Base-by-base conservation (phyloP, 1,140 invertebrate species). In the Probaryconus sp. region DNA sequence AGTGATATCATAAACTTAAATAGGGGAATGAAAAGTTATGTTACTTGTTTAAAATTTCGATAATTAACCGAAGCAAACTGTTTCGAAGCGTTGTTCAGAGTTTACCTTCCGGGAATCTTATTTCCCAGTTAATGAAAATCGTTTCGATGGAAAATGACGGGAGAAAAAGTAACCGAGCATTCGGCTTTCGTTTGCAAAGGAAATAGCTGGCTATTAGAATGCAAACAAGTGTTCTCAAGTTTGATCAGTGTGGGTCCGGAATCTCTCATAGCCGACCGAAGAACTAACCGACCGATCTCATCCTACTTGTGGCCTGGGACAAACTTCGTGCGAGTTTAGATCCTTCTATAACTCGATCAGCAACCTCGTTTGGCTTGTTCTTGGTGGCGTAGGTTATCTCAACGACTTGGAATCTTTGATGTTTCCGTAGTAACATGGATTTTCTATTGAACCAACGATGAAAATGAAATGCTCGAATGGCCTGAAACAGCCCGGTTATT, bases 181-280 rank as follows among this genome's bases (percentile, higher is more conserved):
- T 55, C 13, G 40, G 42, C 51, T 77, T 72, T 64, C 64, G 69
- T 74, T 74, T 63, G 50, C 70, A 65, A 70, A 69, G 67, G 64
- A 81, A 77, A 71, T 77, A 55, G 67, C 71, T 75, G 31, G 69
- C 78, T 76, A 80, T 83, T 76, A 80, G 76, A 83, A 83, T 81
- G 79, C 79, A 81, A 82, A 81, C 78, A 77, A 76, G 74, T 70
- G 73, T 65, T 50, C 68, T 56, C 21, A 65, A 81, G 72, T 81
- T 79, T 79, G 77, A 81, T 80, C 79, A 79, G 72, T 61, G 69
- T 16, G 30, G 48, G 50, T 61, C 63, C 56, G 45, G 74, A 68
- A 71, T 68, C 56, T 40, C 74, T 68, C 56, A 35, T 28, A 60
- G 51, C 33, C 64, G 43, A 69, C 69, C 64, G 55, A 73, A 77